phyloP scores from a whole-genome alignment of 1,140 invertebrate species.

The Drosophila grimshawi region DNA sequence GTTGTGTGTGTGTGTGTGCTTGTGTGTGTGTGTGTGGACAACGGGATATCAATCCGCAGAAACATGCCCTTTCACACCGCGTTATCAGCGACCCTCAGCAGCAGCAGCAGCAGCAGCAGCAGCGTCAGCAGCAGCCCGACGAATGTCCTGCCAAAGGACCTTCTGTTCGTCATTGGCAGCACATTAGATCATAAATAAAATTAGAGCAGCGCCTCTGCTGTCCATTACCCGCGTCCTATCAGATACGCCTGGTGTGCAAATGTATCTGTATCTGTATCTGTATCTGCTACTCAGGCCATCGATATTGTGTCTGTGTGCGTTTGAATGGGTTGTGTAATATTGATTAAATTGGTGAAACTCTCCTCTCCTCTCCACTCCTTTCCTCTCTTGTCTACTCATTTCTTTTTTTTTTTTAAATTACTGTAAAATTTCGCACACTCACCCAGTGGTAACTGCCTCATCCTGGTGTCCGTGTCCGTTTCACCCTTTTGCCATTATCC shows the following conservation, averaged over 20 bases:
- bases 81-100: slow-evolving; percentile 49
- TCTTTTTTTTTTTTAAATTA: slow-evolving; percentile 71
- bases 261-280: slow-evolving; percentile 33
- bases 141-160: slow-evolving; percentile 16
- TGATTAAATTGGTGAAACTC: slow-evolving; percentile 80
- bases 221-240: slow-evolving; percentile 77
- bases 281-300: neutral
- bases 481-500: slow-evolving; percentile 76
- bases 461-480: slow-evolving; percentile 46
- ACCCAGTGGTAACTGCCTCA: slow-evolving; percentile 50
- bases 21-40: slow-evolving; percentile 53
- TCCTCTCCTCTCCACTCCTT: slow-evolving; percentile 38
- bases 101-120: too few relatives aligned
- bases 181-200: slow-evolving; percentile 83
- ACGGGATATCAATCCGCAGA: slow-evolving; percentile 81
- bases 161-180: slow-evolving; percentile 53
- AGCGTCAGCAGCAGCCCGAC: neutral
- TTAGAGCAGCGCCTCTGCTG: slow-evolving; percentile 64
- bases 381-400: neutral
- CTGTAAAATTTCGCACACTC: slow-evolving; percentile 83
- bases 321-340: slow-evolving; percentile 75
- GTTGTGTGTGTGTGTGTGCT: slow-evolving; percentile 19
- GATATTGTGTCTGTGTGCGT: neutral
- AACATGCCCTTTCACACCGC: slow-evolving; percentile 81
- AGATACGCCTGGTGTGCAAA: slow-evolving; percentile 70